Percentiles rank a stretch among this genome's conserved stretches.
phyloP scores from a whole-genome alignment of 1,140 invertebrate species.

The Ips typographus region DNA sequence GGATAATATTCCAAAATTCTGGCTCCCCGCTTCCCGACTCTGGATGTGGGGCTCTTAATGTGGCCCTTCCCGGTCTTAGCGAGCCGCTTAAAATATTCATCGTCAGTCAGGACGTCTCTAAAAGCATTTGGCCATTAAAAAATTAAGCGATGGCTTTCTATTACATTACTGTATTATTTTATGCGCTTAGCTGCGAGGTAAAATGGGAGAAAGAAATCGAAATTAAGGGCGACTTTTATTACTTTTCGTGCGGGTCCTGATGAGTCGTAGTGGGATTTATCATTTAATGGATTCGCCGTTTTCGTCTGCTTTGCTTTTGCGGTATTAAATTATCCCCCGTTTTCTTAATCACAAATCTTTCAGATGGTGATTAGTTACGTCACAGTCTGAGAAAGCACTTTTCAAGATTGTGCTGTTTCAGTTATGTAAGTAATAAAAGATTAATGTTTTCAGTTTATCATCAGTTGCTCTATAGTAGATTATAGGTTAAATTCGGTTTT shows the following conservation, averaged over 20 bases:
- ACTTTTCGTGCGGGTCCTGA: conserved; percentile 3
- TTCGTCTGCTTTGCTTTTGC: too few relatives aligned
- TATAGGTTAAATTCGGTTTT: too few relatives aligned
- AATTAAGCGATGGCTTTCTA: conserved; percentile 50
- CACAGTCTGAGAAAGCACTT: too few relatives aligned
- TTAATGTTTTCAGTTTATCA: too few relatives aligned
- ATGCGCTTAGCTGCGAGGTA: conserved; percentile 44
- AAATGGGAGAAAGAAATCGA: conserved; percentile 47
- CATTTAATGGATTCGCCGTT: background rate
- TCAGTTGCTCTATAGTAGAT: too few relatives aligned
- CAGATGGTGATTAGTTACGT: too few relatives aligned
- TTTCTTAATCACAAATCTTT: too few relatives aligned
- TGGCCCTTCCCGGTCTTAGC: conserved; percentile 26
- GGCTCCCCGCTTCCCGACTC: conserved; percentile 9
- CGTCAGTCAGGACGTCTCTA: conserved; percentile 50
- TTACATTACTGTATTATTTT: conserved; percentile 52
- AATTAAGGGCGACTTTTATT: conserved; percentile 35
- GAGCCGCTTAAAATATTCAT: conserved; percentile 51
- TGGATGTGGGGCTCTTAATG: conserved; percentile 29
- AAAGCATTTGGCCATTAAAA: conserved; percentile 55
- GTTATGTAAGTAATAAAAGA: too few relatives aligned
- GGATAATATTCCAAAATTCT: conserved; percentile 28
- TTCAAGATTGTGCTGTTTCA: too few relatives aligned
- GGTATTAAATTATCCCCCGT: too few relatives aligned
- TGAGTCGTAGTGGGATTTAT: background rate